Conservation (phyloP, 2,888 invertebrate genomes). For the Lithophane semibrunnea region DNA sequence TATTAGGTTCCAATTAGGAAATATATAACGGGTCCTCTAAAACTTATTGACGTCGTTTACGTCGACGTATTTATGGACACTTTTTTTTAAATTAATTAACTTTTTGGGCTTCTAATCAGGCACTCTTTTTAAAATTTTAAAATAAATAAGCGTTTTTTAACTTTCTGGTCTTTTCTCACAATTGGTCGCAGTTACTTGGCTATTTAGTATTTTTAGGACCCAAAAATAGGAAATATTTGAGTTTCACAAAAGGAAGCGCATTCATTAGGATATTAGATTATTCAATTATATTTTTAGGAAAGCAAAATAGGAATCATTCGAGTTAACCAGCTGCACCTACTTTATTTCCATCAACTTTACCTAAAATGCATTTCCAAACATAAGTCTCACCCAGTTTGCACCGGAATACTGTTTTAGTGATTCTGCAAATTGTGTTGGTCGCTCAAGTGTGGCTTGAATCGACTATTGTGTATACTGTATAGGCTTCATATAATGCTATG, state of each 20-base stretch:
- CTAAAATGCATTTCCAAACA: background rate
- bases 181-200: background rate
- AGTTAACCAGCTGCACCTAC: background rate
- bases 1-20: background rate
- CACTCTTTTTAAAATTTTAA: too few species aligned
- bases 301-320: background rate
- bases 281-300: background rate
- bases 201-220: background rate
- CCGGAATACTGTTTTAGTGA: slow-evolving; percentile 24
- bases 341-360: background rate
- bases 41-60: too few species aligned
- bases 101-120: background rate
- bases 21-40: background rate
- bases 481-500: slow-evolving; percentile 35
- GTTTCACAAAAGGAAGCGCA: background rate
- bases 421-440: slow-evolving; percentile 11
- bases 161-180: background rate
- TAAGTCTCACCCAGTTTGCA: background rate
- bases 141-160: background rate
- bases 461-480: slow-evolving; percentile 28
- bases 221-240: background rate
- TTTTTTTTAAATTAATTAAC: background rate
- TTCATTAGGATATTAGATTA: background rate
- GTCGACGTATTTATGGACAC: too few species aligned
- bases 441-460: slow-evolving; percentile 21